These are phyloP conservation scores for Apodemia zela DNA, from an alignment of 2,888 invertebrate species.

Conservation along the genomic window DNA sequence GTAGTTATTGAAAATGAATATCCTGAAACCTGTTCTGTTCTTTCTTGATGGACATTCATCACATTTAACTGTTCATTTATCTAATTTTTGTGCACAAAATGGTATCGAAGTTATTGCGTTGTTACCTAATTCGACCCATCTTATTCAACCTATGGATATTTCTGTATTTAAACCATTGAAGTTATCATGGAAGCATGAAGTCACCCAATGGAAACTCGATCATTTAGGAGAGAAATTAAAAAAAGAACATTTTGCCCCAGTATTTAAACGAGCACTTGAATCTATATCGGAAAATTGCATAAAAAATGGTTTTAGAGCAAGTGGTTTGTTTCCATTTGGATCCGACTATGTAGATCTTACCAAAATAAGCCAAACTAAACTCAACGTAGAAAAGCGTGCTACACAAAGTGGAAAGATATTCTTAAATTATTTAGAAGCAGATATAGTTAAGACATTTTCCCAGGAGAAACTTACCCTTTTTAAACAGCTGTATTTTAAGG, in stretches of 20 bases:
- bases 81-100: conserved; percentile 8
- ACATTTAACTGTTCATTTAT: conserved; percentile 9
- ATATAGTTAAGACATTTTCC: too few relatives aligned
- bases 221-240: not conserved
- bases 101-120: conserved; percentile 9
- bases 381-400: not conserved
- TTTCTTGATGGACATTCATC: conserved; percentile 3
- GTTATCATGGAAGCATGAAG: not conserved
- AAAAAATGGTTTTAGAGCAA: conserved; percentile 35
- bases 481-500: too few relatives aligned
- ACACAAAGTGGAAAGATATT: not conserved
- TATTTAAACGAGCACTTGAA: not conserved
- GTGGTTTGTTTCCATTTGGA: conserved; percentile 36
- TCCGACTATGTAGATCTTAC: conserved; percentile 34
- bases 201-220: not conserved
- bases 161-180: not conserved
- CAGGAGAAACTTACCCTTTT: too few relatives aligned
- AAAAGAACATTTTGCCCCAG: conserved; percentile 9
- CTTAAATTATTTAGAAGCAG: not conserved
- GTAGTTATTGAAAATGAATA: not conserved
- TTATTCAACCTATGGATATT: conserved; percentile 13
- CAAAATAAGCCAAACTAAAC: conserved; percentile 30
- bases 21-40: not conserved
- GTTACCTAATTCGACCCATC: conserved; percentile 1
- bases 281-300: conserved; percentile 25